A percentile compares a stretch with the other conserved stretches of the same genome.
phyloP scores from a whole-genome alignment of 2,888 invertebrate species.

The Chelonus formosanus region DNA sequence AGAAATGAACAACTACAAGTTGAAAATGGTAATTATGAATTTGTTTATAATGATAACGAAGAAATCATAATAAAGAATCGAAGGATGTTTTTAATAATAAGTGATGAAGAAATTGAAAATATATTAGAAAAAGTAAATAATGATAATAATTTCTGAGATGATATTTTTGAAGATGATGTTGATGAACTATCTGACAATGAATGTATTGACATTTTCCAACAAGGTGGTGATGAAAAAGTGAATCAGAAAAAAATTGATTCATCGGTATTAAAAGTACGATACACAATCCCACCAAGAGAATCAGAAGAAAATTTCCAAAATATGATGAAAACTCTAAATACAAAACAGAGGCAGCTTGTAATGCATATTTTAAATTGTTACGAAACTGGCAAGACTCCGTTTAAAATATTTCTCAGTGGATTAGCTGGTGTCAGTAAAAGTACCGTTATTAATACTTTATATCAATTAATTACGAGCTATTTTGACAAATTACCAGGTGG shows the following conservation, averaged over 20 bases:
- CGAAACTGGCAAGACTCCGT: slow-evolving; percentile 35
- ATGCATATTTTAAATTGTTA: slow-evolving; percentile 40
- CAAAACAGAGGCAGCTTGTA: slow-evolving; percentile 35
- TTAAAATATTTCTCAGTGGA: slow-evolving; percentile 45
- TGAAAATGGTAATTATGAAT: slow-evolving; percentile 33
- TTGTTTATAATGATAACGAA: slow-evolving; percentile 24
- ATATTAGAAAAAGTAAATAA: slow-evolving; percentile 22
- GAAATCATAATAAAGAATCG: slow-evolving; percentile 25
- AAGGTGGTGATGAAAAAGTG: slow-evolving; percentile 25
- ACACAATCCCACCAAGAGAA: slow-evolving; percentile 22
- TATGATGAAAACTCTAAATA: slow-evolving; percentile 34
- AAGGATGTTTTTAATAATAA: slow-evolving; percentile 25
- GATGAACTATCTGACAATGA: slow-evolving; percentile 17
- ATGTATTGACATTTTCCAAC: slow-evolving; percentile 31
- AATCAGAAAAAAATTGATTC: slow-evolving; percentile 26
- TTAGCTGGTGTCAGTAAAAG: slow-evolving; percentile 53
- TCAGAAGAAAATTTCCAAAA: slow-evolving; percentile 28
- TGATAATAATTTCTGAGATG: slow-evolving; percentile 23
- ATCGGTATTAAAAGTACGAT: no score
- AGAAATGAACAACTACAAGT: slow-evolving; percentile 37
- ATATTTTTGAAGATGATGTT: slow-evolving; percentile 15
- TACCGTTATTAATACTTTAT: slow-evolving; percentile 45
- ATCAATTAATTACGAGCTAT: slow-evolving; percentile 42
- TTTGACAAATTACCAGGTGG: slow-evolving; percentile 34
- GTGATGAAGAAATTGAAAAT: slow-evolving; percentile 29